These are phyloP conservation scores for Microtus ochrogaster DNA, from an alignment of 2,113 vertebrate genomes.

Conservation along the genomic window DNA sequence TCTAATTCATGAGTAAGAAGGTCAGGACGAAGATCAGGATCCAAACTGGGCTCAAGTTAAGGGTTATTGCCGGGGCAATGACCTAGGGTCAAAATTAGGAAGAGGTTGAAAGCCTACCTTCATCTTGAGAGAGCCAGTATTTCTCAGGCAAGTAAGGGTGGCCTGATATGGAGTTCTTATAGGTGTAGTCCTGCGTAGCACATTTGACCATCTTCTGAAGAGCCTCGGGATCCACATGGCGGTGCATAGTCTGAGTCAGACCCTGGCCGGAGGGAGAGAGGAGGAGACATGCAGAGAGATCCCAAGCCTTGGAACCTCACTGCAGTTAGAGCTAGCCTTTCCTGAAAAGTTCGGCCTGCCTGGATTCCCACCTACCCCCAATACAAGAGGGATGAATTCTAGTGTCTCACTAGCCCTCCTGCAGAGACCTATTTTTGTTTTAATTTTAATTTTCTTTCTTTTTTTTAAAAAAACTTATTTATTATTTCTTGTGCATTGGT, in stretches of 20 bases:
- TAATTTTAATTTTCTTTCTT: neutral
- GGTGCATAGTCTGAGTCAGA: slow-evolving; percentile 58
- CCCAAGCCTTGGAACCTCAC: neutral
- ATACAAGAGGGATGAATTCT: neutral
- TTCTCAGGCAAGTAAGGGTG: slow-evolving; percentile 64
- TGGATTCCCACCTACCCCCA: neutral
- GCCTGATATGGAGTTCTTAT: neutral
- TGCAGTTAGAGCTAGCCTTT: neutral
- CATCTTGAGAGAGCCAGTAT: slow-evolving; percentile 69
- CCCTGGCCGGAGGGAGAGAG: slow-evolving; percentile 66
- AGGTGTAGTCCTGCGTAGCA: slow-evolving; percentile 57
- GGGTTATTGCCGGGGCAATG: neutral
- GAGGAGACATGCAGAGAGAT: neutral
- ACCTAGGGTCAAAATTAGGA: neutral
- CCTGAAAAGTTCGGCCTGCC: neutral
- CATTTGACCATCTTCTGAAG: slow-evolving; percentile 69
- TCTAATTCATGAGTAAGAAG: no score
- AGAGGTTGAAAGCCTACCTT: slow-evolving; percentile 72
- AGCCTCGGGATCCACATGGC: neutral
- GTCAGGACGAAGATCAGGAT: neutral
- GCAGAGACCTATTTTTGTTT: neutral
- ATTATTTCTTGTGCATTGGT: no score
- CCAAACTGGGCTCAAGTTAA: neutral
- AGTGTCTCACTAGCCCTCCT: neutral
- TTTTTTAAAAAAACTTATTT: no score